Base-by-base conservation (phyloP, 2,113 vertebrate species). In the Siniperca knerii region DNA sequence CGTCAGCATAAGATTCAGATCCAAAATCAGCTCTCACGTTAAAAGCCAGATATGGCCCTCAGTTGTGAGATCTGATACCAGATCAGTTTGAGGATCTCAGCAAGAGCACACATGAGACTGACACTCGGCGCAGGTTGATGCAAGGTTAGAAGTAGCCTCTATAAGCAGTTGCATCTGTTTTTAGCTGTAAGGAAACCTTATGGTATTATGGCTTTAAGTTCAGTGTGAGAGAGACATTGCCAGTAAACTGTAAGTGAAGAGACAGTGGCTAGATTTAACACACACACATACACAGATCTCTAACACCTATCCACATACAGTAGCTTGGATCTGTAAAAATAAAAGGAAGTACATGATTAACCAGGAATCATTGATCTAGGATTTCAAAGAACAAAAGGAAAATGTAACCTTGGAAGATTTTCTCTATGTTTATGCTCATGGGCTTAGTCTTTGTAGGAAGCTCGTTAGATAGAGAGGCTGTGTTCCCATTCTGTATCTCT, bases 91-190 rank as follows among this genome's bases (percentile, higher is more conserved):
- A 79, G 75, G 79, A 70, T 72, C 18, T 68, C 57, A 62, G 42
- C 13, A 33, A 35, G 65, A 75, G 72, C 64, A 69, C 13, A 13
- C 77, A 69, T 25, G 37, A 73, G 75, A 42, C 58, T 70, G 75
- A 62, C 73, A 70, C 25, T 62, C 46, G 64, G 62, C 16, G 46
- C 29, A 65, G 72, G 81, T 48, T 90, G 89, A 83, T 91, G 69
- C 69, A 29, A 88, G 78, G 84, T 91, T 87, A 91, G 81, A 83
- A 75, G 70, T 79, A 78, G 88, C 82, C 74, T 88, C 79, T 85
- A 16, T 87, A 89, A 90, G 46, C 67, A 84, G 75, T 58, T 86
- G 87, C 85, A 90, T 92, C 92, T 93, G 92, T 90, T 94, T 94
- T 93, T 92, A 93, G 90, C 84, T 76, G 40, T 76, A 72, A 92